These are phyloP conservation scores for Masticophis lateralis DNA, from an alignment of 2,797 vertebrate genomes.

Conservation along the genomic window DNA sequence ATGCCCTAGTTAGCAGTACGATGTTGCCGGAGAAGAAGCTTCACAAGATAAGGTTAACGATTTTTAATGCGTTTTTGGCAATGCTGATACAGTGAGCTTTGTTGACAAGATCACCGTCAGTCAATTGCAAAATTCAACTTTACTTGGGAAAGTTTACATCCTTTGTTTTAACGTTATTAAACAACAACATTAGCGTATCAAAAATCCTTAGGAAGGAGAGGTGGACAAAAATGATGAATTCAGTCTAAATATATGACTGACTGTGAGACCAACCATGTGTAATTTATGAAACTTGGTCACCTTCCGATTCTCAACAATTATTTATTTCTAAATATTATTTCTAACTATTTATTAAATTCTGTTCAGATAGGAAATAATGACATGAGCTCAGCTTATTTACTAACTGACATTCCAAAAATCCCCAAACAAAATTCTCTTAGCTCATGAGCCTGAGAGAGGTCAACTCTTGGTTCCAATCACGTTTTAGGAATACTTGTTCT, in stretches of 20 bases:
- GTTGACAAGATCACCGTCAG: neutral
- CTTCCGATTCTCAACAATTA: neutral
- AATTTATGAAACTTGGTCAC: neutral
- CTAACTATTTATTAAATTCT: neutral
- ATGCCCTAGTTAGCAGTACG: too few species aligned
- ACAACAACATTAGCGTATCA: neutral
- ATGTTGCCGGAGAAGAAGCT: too few species aligned
- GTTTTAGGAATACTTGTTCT: conserved; percentile 51
- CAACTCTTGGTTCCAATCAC: conserved; percentile 47
- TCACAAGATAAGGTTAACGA: too few species aligned
- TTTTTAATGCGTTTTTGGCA: too few species aligned
- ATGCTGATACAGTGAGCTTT: too few species aligned
- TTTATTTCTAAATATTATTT: neutral
- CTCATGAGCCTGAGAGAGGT: conserved; percentile 71
- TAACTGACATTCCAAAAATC: conserved; percentile 43
- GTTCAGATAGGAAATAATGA: neutral
- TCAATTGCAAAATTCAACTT: neutral
- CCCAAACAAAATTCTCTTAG: conserved; percentile 48
- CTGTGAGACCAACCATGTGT: neutral
- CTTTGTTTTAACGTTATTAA: neutral
- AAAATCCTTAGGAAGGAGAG: neutral
- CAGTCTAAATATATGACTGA: neutral
- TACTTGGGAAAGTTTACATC: neutral
- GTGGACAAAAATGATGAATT: neutral
- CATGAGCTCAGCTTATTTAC: neutral